Evolutionary conservation across 2,888 invertebrate species (phyloP), one percentile per base, ranked within the genome.

Genomic region (Aspidapion aeneum): DNA sequence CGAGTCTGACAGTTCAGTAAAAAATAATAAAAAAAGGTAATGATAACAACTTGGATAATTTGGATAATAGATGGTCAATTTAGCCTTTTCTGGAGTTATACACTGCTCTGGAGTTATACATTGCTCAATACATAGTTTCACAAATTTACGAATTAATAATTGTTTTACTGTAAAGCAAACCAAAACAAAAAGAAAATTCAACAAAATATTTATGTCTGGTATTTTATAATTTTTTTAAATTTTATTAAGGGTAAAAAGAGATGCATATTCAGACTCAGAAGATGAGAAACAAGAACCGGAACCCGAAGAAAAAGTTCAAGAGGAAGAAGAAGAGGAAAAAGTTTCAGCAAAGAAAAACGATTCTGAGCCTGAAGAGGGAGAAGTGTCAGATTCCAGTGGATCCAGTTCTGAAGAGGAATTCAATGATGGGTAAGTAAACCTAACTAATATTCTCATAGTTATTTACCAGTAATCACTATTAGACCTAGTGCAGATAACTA

Each of bases 311-410:
- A 12, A 3, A 35, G 5, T 12, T 3, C 3, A 7, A 35, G 49
- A 18, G 17, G 18, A 1, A n/a, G 52, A 12, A 7, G 74, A 76
- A 22, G 73, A 76, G 20, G 73, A 74, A 0, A 59, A 71, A 70
- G 55, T 1, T 1, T 50, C 61, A 17, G 57, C 62, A 20, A 75
- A 78, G 19, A 74, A 74, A 0, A 64, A 70, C 67, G 84, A 84
- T 66, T 90, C 90, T 59, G 93, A 94, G 74, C 90, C 90, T 0
- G 93, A 94, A 79, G 94, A 94, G 85, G 93, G 93, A 21, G 95
- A 96, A 81, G 94, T 96, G 0, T 93, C 93, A 0, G 79, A 79
- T 66, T 86, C 87, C 68, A 63, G 63, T 48, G 35, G 35, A 7
- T 84, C 83, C 1, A 86, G 85, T 70, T 86, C 85, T 61, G 90